Percentiles rank a stretch among this genome's conserved stretches.
phyloP scores from a whole-genome alignment of 2,113 vertebrate species.

The Zeus faber region DNA sequence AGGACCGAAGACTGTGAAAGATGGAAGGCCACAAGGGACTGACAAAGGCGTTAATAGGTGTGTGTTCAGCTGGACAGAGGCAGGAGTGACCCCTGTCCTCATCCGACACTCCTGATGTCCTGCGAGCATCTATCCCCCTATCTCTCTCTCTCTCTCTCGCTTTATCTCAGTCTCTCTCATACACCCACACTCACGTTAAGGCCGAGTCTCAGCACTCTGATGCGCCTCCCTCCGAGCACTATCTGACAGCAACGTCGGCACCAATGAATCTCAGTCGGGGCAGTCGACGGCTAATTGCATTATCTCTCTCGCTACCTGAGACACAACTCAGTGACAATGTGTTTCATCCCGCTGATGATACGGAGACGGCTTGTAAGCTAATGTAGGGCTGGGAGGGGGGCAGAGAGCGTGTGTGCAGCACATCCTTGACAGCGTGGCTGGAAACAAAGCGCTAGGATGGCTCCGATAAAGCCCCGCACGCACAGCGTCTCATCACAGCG shows the following conservation, averaged over 20 bases:
- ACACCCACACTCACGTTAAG: constrained; percentile 13
- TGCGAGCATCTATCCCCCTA: constrained; percentile 25
- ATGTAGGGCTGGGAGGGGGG: too few species aligned
- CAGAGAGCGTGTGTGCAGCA: too few species aligned
- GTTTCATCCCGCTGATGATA: constrained; percentile 17
- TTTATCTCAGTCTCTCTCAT: constrained; percentile 2
- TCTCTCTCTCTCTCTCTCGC: constrained; percentile 6
- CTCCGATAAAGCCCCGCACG: too few species aligned
- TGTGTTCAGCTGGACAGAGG: constrained; percentile 24
- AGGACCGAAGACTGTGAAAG: background rate
- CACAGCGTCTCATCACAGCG: too few species aligned
- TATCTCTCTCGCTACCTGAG: constrained; percentile 42
- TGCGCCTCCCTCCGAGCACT: constrained; percentile 30
- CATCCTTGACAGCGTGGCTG: too few species aligned
- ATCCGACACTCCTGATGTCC: constrained; percentile 21
- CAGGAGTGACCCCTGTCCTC: constrained; percentile 15
- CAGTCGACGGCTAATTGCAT: constrained; percentile 35
- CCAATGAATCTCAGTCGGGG: constrained; percentile 28
- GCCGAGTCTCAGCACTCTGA: constrained; percentile 14
- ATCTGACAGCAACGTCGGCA: constrained; percentile 43
- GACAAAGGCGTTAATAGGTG: constrained; percentile 20
- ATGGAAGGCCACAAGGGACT: too few species aligned
- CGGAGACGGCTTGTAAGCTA: constrained; percentile 10
- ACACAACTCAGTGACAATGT: constrained; percentile 6
- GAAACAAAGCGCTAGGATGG: too few species aligned